Conservation (phyloP, 2,797 vertebrate genomes). For the Prionace glauca region DNA sequence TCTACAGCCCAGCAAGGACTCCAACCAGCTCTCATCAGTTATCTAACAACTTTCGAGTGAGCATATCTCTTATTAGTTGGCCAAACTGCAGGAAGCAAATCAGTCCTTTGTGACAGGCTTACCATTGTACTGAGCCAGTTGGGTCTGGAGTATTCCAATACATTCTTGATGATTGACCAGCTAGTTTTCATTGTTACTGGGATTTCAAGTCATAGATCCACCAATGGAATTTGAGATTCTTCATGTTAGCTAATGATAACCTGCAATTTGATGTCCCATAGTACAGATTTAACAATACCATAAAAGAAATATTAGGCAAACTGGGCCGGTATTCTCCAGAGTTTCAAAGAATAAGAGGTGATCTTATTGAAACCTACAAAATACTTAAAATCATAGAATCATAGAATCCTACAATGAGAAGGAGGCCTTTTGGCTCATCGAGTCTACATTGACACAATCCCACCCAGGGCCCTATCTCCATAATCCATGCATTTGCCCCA, state of each 20-base stretch:
- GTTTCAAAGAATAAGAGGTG: too few species aligned
- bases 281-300: background rate
- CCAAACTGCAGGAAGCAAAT: background rate
- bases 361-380: too few species aligned
- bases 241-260: background rate
- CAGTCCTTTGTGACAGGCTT: background rate
- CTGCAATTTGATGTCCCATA: background rate
- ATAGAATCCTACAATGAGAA: too few species aligned
- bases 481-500: too few species aligned
- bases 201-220: background rate
- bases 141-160: background rate
- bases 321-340: too few species aligned
- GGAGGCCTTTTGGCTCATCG: too few species aligned
- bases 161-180: background rate
- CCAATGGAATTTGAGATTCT: background rate
- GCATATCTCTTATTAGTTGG: background rate
- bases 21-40: background rate
- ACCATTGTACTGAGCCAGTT: background rate
- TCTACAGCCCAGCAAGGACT: background rate
- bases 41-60: background rate
- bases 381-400: too few species aligned
- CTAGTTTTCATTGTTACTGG: background rate
- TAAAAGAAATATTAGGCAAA: background rate
- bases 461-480: too few species aligned
- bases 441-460: too few species aligned